phyloP scores from a whole-genome alignment of 1,140 invertebrate genomes.

The Prorops nasuta region DNA sequence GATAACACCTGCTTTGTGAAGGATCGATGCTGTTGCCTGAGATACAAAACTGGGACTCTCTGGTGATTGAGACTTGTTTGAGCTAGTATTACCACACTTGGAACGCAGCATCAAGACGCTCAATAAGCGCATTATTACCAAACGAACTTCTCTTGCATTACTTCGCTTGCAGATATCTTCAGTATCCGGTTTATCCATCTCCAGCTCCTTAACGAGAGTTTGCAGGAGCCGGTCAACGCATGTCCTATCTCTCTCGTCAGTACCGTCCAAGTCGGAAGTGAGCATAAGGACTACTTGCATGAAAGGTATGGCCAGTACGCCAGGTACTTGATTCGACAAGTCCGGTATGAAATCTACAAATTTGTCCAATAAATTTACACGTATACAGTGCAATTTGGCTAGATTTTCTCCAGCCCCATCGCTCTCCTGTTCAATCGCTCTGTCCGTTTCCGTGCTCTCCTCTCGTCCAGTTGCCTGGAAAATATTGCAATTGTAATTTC shows the following conservation, averaged over 20 bases:
- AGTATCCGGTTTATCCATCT: slow-evolving; percentile 66
- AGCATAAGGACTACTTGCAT: slow-evolving; percentile 90
- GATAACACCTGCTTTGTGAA: slow-evolving; percentile 77
- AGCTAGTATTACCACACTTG: slow-evolving; percentile 59
- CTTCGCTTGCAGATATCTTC: slow-evolving; percentile 61
- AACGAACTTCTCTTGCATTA: slow-evolving; percentile 75
- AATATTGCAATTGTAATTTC: slow-evolving; percentile 8
- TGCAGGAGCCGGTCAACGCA: slow-evolving; percentile 75
- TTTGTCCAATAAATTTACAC: slow-evolving; percentile 60
- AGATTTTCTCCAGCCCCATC: slow-evolving; percentile 44
- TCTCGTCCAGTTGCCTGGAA: slow-evolving; percentile 44
- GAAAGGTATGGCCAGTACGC: slow-evolving; percentile 84
- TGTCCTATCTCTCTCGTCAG: slow-evolving; percentile 74
- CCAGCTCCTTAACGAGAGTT: slow-evolving; percentile 74
- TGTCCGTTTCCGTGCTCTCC: slow-evolving; percentile 37
- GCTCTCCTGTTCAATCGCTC: slow-evolving; percentile 37
- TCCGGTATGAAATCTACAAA: slow-evolving; percentile 65
- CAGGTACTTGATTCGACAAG: slow-evolving; percentile 65
- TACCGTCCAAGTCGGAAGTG: slow-evolving; percentile 83
- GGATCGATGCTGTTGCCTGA: slow-evolving; percentile 72
- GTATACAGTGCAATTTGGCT: slow-evolving; percentile 55
- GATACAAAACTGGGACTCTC: slow-evolving; percentile 71
- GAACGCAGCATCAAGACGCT: slow-evolving; percentile 79
- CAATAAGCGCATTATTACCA: slow-evolving; percentile 82
- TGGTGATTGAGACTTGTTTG: slow-evolving; percentile 56